Conservation (phyloP, 2,113 vertebrate genomes). For the Haemorhous mexicanus region DNA sequence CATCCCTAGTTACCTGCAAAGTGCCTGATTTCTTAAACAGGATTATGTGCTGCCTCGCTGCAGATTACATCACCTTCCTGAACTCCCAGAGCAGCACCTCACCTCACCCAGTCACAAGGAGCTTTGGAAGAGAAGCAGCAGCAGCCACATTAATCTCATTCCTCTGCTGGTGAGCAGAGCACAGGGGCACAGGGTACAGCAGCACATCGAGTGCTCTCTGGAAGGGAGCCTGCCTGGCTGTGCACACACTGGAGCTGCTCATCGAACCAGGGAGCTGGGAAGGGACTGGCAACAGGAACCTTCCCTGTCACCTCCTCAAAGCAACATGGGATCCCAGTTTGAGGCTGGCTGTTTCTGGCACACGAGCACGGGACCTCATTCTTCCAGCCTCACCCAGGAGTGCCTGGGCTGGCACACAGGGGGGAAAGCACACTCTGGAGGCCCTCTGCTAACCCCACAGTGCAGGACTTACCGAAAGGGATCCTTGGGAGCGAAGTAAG, state of each 20-base stretch:
- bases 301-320: neutral
- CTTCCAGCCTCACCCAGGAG: neutral
- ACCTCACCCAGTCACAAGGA: neutral
- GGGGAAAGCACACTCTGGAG: neutral
- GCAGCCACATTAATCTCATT: neutral
- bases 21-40: neutral
- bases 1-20: neutral
- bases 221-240: neutral
- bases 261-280: neutral
- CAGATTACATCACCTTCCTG: neutral
- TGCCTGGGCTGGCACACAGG: neutral
- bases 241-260: neutral
- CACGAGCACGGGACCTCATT: neutral
- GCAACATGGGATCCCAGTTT: neutral
- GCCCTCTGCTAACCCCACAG: neutral
- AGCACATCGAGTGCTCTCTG: fast-evolving
- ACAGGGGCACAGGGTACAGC: neutral
- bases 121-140: neutral
- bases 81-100: neutral
- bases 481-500: constrained; percentile 73
- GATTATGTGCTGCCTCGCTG: neutral
- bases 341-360: fast-evolving
- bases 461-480: constrained; percentile 74
- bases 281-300: neutral
- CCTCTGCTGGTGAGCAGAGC: neutral